phyloP scores from a whole-genome alignment of 2,888 invertebrate species.

The Folsomia candida region DNA sequence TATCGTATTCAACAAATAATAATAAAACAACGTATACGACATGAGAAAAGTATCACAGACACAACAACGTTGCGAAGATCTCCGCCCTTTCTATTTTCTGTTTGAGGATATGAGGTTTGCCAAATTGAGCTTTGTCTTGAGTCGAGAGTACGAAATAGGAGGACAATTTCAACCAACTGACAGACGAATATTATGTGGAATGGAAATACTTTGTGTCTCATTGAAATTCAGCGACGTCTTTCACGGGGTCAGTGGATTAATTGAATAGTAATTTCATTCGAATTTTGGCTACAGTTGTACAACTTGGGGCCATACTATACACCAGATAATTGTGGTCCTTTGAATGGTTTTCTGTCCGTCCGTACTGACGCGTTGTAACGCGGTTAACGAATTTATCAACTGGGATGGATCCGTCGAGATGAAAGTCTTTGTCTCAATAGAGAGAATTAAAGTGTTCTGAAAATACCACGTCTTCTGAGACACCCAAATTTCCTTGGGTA shows the following conservation, averaged over 20 bases:
- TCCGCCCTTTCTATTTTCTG: neutral
- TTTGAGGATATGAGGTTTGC: neutral
- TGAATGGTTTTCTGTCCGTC: no score
- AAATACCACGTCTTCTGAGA: no score
- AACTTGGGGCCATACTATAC: no score
- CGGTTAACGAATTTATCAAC: no score
- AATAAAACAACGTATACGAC: neutral
- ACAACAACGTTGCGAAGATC: neutral
- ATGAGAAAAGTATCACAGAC: neutral
- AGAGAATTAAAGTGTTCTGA: no score
- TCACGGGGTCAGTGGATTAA: constrained; percentile 1
- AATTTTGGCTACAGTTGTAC: no score
- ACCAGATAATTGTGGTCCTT: no score
- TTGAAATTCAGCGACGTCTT: neutral
- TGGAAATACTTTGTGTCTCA: neutral
- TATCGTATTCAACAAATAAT: neutral
- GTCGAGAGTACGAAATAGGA: neutral
- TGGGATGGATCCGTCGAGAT: no score
- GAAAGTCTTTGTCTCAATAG: no score
- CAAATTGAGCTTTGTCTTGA: neutral
- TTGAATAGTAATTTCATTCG: neutral
- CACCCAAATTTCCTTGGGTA: no score
- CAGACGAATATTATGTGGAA: neutral
- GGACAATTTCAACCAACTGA: neutral
- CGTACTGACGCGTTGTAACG: no score